Percentiles rank a stretch among this genome's conserved stretches.
Conservation (phyloP, 2,797 vertebrate species). For the Eupleurogrammus muticus region DNA sequence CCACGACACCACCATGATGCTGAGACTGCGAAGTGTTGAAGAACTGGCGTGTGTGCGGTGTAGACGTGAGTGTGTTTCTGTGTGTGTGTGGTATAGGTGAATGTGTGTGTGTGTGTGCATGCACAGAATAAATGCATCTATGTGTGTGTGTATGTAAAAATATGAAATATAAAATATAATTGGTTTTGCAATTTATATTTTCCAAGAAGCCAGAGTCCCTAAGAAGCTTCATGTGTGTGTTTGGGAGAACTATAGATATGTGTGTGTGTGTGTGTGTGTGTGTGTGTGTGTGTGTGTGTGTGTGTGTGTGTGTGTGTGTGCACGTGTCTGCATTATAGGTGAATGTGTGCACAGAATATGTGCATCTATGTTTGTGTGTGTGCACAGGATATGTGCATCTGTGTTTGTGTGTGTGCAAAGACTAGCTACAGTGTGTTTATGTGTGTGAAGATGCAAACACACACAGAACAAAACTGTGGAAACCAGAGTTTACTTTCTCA, state of each 20-base stretch:
- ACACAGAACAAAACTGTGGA: slow-evolving; percentile 39
- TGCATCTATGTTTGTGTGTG: slow-evolving; percentile 53
- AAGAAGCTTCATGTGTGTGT: no score
- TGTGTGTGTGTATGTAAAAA: no score
- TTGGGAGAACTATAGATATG: no score
- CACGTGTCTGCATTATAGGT: no score
- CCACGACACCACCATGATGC: slow-evolving; percentile 79
- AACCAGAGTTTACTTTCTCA: slow-evolving; percentile 21
- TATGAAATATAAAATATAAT: no score
- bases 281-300: no score
- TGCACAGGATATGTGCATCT: slow-evolving; percentile 65
- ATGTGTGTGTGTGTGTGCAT: no score
- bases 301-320: no score
- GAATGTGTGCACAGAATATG: slow-evolving; percentile 43
- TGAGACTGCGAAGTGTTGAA: slow-evolving; percentile 69
- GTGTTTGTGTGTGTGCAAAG: slow-evolving; percentile 34
- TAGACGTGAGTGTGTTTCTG: slow-evolving; percentile 53
- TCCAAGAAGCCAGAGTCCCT: no score
- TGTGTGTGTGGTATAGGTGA: slow-evolving; percentile 6
- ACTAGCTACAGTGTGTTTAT: slow-evolving; percentile 45
- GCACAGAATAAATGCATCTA: no score
- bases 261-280: no score
- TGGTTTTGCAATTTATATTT: no score
- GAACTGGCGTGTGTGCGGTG: slow-evolving; percentile 67
- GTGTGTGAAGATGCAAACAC: not conserved